A percentile compares a stretch with the other conserved stretches of the same genome.
phyloP scores from a whole-genome alignment of 2,113 vertebrate genomes.

The Abramis brama region DNA sequence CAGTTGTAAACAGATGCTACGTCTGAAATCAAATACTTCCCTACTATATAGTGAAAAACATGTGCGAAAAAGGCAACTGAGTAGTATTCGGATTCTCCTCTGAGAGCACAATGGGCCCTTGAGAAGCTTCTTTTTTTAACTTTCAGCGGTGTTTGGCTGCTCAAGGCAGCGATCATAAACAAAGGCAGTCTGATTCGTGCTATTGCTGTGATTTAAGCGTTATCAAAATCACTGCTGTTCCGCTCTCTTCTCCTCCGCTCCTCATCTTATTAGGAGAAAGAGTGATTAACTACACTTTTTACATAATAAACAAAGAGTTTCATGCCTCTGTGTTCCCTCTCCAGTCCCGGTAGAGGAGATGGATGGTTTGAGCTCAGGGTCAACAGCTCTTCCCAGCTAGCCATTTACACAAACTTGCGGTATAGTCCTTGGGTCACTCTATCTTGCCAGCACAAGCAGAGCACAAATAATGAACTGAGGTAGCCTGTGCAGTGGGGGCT shows the following conservation, averaged over 20 bases:
- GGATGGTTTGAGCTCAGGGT: conserved; percentile 35
- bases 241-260: background rate
- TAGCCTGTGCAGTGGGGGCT: conserved; percentile 13
- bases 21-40: too few relatives aligned
- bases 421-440: conserved; percentile 27
- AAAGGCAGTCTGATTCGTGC: background rate
- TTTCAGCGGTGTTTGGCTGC: background rate
- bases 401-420: background rate
- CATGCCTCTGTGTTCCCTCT: background rate
- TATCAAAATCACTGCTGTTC: conserved; percentile 26
- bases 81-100: background rate
- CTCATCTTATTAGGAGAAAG: background rate
- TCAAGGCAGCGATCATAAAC: conserved; percentile 23
- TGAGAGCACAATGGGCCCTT: background rate
- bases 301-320: conserved; percentile 7
- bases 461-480: conserved; percentile 42
- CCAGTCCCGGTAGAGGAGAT: conserved; percentile 33
- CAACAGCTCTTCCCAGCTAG: conserved; percentile 36
- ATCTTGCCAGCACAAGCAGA: conserved; percentile 37
- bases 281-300: conserved; percentile 3
- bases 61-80: too few relatives aligned
- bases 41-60: too few relatives aligned
- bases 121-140: background rate
- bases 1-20: too few relatives aligned
- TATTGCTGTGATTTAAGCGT: conserved; percentile 29